Percentiles rank a stretch among this genome's conserved stretches.
phyloP scores from a whole-genome alignment of 2,113 vertebrate genomes.

The Hystrix cristata region DNA sequence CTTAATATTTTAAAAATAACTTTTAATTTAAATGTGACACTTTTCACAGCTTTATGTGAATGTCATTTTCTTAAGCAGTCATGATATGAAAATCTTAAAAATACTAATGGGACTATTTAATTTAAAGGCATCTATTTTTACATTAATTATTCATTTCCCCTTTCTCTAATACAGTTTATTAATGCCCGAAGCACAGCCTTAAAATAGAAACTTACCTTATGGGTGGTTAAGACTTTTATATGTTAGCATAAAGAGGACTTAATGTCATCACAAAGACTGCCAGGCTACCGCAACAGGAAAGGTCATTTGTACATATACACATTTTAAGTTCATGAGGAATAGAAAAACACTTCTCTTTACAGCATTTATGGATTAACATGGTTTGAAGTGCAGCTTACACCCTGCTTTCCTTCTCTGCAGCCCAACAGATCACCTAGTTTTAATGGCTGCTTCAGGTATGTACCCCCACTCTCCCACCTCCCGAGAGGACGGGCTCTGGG shows the following conservation, averaged over 20 bases:
- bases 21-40: slow-evolving; percentile 32
- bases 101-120: slow-evolving; percentile 54
- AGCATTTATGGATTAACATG: not conserved
- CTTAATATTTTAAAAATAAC: slow-evolving; percentile 39
- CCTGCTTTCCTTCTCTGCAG: not conserved
- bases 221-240: not conserved
- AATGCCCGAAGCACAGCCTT: not conserved
- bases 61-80: not conserved
- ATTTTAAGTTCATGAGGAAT: not conserved
- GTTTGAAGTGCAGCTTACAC: not conserved
- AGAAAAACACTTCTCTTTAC: slow-evolving; percentile 37
- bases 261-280: not conserved
- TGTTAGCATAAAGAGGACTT: not conserved
- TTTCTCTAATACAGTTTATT: slow-evolving; percentile 50
- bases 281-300: not conserved
- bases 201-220: not conserved
- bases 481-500: not conserved
- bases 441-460: not conserved
- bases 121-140: slow-evolving; percentile 31
- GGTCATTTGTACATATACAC: slow-evolving; percentile 43
- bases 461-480: not conserved
- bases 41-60: slow-evolving; percentile 60
- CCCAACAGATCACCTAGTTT: not conserved
- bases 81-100: slow-evolving; percentile 54
- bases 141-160: slow-evolving; percentile 7